These are phyloP conservation scores for Anastrepha ludens DNA, from an alignment of 1,140 invertebrate genomes.

Conservation along the genomic window DNA sequence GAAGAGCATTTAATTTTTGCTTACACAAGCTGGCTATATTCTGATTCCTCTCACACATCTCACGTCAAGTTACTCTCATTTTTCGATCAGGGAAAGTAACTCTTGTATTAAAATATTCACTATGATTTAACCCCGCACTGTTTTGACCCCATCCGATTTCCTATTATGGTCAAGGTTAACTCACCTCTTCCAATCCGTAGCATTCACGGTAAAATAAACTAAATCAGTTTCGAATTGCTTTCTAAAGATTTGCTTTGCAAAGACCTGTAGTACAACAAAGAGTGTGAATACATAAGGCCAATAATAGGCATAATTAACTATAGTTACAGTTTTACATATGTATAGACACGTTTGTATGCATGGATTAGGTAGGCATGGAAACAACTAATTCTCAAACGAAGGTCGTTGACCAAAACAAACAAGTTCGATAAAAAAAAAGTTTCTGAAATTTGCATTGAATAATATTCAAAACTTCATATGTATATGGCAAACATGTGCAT, in stretches of 20 bases:
- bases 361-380: not conserved
- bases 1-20: too few relatives aligned
- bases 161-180: constrained; percentile 14
- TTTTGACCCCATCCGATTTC: too few relatives aligned
- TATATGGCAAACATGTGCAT: constrained; percentile 15
- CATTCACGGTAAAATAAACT: not conserved
- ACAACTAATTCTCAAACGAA: not conserved
- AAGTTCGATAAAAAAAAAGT: not conserved
- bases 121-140: too few relatives aligned
- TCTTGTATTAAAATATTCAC: too few relatives aligned
- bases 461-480: not conserved
- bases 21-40: too few relatives aligned
- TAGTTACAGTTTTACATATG: constrained; percentile 9
- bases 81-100: too few relatives aligned
- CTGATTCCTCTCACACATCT: too few relatives aligned
- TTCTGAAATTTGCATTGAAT: not conserved
- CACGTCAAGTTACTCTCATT: too few relatives aligned
- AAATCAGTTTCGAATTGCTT: not conserved
- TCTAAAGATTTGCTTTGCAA: not conserved
- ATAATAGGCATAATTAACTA: not conserved
- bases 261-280: not conserved
- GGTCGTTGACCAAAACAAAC: constrained; percentile 30
- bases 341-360: not conserved
- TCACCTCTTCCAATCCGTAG: not conserved
- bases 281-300: not conserved